These are phyloP conservation scores for Aplysina aerophoba DNA, from an alignment of 37 sponge, comb jelly and placozoan species.

Conservation along the genomic window DNA sequence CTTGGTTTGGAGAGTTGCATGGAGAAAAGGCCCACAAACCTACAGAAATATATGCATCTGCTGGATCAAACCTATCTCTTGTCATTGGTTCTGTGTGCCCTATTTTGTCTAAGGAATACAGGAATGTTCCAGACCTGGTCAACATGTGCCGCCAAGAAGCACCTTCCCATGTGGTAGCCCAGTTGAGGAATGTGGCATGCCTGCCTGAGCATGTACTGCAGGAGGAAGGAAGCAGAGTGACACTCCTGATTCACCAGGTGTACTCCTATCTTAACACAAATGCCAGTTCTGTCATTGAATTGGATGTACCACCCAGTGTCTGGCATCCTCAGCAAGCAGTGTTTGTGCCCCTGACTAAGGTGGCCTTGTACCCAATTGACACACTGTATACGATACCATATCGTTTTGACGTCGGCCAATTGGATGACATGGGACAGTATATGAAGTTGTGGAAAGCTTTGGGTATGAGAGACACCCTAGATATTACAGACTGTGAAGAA, in stretches of 20 bases:
- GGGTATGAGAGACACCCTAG: neutral
- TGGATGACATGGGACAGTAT: neutral
- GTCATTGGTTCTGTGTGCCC: conserved; percentile 2
- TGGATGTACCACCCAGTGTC: neutral
- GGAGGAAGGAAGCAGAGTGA: neutral
- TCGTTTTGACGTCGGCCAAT: neutral
- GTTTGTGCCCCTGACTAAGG: neutral
- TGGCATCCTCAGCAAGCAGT: neutral
- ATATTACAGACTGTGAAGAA: neutral
- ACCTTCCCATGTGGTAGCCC: neutral
- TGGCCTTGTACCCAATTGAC: neutral
- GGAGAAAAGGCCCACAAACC: no score
- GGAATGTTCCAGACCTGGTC: neutral
- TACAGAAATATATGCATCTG: no score
- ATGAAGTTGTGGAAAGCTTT: neutral
- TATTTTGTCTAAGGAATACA: neutral
- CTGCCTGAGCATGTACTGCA: neutral
- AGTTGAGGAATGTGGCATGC: neutral
- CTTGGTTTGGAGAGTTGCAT: neutral
- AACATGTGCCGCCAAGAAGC: neutral
- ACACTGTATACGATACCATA: neutral
- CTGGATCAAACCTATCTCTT: neutral
- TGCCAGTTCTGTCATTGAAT: neutral
- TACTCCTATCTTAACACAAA: neutral
- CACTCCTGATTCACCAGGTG: neutral